Evolutionary conservation across 2,797 vertebrate species (phyloP).

Genomic region (Megalops cyprinoides): DNA sequence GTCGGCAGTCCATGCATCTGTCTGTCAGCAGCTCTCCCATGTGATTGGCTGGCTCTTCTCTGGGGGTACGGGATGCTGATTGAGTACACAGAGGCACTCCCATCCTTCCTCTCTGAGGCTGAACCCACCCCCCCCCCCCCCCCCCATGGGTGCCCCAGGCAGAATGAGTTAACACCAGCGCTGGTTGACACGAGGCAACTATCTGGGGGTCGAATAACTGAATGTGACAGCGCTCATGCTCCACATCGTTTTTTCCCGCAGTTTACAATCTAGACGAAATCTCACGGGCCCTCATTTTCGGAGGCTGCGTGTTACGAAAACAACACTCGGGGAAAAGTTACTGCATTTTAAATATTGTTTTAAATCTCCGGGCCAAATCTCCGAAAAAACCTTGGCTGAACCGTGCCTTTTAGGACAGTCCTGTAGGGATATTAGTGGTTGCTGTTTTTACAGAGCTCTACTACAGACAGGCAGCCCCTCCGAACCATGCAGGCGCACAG

Average conservation of each 20-base stretch:
- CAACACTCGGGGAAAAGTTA: constrained; percentile 9
- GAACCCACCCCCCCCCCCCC: neutral
- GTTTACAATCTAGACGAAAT: neutral
- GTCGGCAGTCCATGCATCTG: neutral
- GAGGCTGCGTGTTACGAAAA: neutral
- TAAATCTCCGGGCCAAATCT: constrained; percentile 26
- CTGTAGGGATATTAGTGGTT: constrained; percentile 4
- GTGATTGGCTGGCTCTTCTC: neutral
- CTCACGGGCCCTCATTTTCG: neutral
- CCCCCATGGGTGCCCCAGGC: neutral
- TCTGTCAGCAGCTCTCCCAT: neutral
- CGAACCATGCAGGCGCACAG: neutral
- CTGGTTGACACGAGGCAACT: neutral
- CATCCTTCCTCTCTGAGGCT: neutral
- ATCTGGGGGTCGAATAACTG: neutral
- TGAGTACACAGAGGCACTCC: neutral
- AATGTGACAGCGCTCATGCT: neutral
- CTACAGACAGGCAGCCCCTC: neutral
- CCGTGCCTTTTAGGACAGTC: neutral
- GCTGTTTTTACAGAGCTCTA: neutral
- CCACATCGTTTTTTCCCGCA: neutral
- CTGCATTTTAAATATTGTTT: constrained; percentile 18
- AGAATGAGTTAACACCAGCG: neutral
- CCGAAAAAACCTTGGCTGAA: constrained; percentile 1
- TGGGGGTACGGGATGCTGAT: neutral